Evolutionary conservation across 2,888 invertebrate genomes (phyloP).

Genomic region (Lumbricus terrestris): DNA sequence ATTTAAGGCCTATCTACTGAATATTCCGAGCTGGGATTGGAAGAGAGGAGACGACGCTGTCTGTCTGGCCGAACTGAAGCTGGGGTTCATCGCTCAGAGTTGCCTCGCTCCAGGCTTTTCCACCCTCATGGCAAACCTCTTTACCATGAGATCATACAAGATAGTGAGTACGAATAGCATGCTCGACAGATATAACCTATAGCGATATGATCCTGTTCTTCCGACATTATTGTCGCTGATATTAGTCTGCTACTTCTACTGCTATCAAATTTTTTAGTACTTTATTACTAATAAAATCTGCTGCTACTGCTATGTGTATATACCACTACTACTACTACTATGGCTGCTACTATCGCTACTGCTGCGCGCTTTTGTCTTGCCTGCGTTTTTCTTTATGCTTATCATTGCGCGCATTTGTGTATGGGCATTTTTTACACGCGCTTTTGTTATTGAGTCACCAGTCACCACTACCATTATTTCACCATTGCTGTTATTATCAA

Average conservation of each 20-base stretch:
- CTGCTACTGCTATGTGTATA: background rate
- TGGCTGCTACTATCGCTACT: background rate
- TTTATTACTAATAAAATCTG: background rate
- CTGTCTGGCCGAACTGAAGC: conserved; percentile 91
- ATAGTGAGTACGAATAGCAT: conserved; percentile 57
- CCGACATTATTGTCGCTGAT: no score
- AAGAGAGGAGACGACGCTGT: conserved; percentile 93
- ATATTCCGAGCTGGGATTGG: conserved; percentile 96
- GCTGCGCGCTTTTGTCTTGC: no score
- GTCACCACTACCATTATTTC: no score
- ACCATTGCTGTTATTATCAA: background rate
- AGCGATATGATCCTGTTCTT: no score
- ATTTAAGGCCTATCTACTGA: conserved; percentile 91
- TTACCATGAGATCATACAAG: conserved; percentile 84
- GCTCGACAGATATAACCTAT: no score
- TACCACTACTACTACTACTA: conserved; percentile 13
- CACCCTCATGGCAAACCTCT: conserved; percentile 99
- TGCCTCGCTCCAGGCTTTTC: conserved; percentile 75
- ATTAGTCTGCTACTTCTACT: no score
- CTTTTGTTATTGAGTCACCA: no score
- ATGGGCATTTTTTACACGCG: no score
- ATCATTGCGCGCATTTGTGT: background rate
- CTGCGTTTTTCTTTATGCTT: no score
- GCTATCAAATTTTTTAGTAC: background rate
- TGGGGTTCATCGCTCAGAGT: conserved; percentile 77